Evolutionary conservation across 1,140 invertebrate genomes (phyloP).

Genomic region (Helicoverpa armigera): DNA sequence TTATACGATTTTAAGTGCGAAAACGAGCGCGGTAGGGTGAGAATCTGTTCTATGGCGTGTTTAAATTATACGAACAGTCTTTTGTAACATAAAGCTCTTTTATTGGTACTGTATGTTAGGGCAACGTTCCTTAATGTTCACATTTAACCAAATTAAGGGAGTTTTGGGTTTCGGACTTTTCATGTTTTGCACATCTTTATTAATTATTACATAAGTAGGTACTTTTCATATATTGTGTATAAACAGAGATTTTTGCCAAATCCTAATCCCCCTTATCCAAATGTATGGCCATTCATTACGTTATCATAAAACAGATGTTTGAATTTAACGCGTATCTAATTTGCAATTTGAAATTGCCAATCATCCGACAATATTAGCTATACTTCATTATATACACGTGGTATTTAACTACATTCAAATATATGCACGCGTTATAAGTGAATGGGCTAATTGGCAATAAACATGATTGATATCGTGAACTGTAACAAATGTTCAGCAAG

Average conservation of each 20-base stretch:
- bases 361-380: conserved; percentile 3
- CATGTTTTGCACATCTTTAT: no score
- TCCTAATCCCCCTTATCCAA: not conserved
- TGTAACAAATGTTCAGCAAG: conserved; percentile 26
- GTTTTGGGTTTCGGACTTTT: no score
- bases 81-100: no score
- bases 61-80: no score
- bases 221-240: not conserved
- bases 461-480: conserved; percentile 36
- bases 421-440: not conserved
- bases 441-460: conserved; percentile 4
- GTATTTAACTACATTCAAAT: conserved; percentile 4
- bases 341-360: conserved; percentile 18
- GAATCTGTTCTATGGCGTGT: not conserved
- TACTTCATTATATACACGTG: conserved; percentile 26
- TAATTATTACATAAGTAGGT: no score
- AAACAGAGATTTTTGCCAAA: not conserved
- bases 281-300: conserved; percentile 2
- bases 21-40: not conserved
- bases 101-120: no score
- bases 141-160: no score
- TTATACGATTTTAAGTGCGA: conserved; percentile 5
- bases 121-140: no score
- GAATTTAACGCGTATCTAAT: conserved; percentile 1
- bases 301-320: conserved; percentile 13